Base-by-base conservation (phyloP, 2,113 vertebrate genomes). In the Climacteris rufus region DNA sequence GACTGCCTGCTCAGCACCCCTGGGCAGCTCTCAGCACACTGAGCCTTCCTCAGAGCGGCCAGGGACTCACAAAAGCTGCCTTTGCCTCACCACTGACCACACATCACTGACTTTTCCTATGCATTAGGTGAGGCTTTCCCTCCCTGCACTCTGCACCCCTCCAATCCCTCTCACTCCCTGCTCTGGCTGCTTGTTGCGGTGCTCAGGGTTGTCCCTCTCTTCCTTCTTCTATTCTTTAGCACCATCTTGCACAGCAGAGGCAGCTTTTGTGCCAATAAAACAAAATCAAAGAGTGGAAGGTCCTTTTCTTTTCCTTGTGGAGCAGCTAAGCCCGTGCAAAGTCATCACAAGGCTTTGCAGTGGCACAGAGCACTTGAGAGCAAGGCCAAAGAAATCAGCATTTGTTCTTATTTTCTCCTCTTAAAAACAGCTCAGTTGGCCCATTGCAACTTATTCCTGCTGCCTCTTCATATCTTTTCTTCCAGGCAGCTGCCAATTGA, bases 381-480 rank as follows among this genome's bases (percentile, higher is more conserved):
- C 22, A 81, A 94, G 56, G 45, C 56, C 49, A 44, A 71, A 89
- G 52, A 87, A 89, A 89, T 57, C 37, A 30, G 53, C 28, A 92
- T 60, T 53, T 75, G 40, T 0, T 1, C 28, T 89, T 72, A 79
- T 93, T 94, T 95, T 76, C 45, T 53, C 45, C 37, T 37, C 37
- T 85, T 91, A 19, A 69, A 91, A 87, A 2, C 28, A 85, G 66
- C 50, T 80, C 65, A 56, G 1, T 33, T 77, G 81, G 45, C 45
- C 81, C 71, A 66, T 25, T 94, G 78, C 71, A 95, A 85, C 82
- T 91, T 69, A 80, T 28, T 87, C 84, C 82, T 61, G 82, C 93
- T 72, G 77, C 28, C 84, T 76, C 50, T 79, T 95, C 6, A 33
- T 31, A 28, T 37, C 6, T 81, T 92, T 81, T 72, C 81, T 88